Percentiles rank a stretch among this genome's conserved stretches.
Conservation (phyloP, 2,888 invertebrate genomes). For the Pyrochroa serraticornis region DNA sequence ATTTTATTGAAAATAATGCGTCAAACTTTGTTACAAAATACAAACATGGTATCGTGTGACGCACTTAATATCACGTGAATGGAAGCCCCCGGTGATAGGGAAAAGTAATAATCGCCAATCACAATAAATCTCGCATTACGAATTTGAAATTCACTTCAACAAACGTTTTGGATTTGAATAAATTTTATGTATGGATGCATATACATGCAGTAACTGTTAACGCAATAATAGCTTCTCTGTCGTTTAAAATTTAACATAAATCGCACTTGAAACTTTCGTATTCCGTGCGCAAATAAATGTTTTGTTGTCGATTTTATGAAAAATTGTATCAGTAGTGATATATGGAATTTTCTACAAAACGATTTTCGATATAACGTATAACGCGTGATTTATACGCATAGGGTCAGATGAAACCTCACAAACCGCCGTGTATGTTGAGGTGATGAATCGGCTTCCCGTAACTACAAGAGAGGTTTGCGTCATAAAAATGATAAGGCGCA, state of each 20-base stretch:
- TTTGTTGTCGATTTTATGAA: slow-evolving; percentile 7
- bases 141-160: slow-evolving; percentile 16
- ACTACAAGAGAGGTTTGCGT: slow-evolving; percentile 13
- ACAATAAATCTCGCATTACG: slow-evolving; percentile 7
- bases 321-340: slow-evolving; percentile 13
- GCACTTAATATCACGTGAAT: not conserved
- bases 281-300: slow-evolving; percentile 6
- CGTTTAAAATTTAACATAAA: not conserved
- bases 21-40: too few relatives aligned
- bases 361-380: slow-evolving; percentile 22
- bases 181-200: slow-evolving; percentile 18
- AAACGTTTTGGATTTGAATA: slow-evolving; percentile 25
- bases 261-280: slow-evolving; percentile 1
- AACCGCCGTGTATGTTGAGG: slow-evolving; percentile 20
- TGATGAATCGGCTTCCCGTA: slow-evolving; percentile 24
- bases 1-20: too few relatives aligned
- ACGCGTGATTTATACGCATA: slow-evolving; percentile 18
- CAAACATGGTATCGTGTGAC: not conserved
- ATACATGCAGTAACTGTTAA: slow-evolving; percentile 12
- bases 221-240: slow-evolving; percentile 8
- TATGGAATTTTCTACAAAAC: slow-evolving; percentile 20
- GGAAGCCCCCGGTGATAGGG: not conserved
- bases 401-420: slow-evolving; percentile 19
- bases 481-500: slow-evolving; percentile 22
- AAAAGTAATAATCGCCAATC: not conserved